A percentile compares a stretch with the other conserved stretches of the same genome.
Conservation (phyloP, 2,113 vertebrate genomes). For the Danio rerio region GRCz12tu NC_133189.1:33454501-33455000, state of each 20-base stretch:
- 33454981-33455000: conserved; percentile 32
- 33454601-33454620: too few relatives aligned
- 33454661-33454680: too few relatives aligned
- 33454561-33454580: too few relatives aligned
- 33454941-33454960: conserved; percentile 74
- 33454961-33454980: conserved; percentile 52
- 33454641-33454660: too few relatives aligned
- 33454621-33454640: too few relatives aligned
- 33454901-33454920: conserved; percentile 60
- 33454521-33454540: too few relatives aligned
- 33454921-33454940: conserved; percentile 68
- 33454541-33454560: too few relatives aligned
- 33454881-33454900: conserved; percentile 67
- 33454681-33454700: neutral
- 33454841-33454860: conserved; percentile 70
- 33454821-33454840: conserved; percentile 67
- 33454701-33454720: neutral
- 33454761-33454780: neutral
- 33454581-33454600: too few relatives aligned
- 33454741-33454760: neutral
- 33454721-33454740: neutral
- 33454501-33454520: too few relatives aligned
- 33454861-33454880: conserved; percentile 46
- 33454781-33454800: neutral
- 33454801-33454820: conserved; percentile 28